Conservation (phyloP, 1,140 invertebrate genomes). For the Brevipalpus yothersi region DNA sequence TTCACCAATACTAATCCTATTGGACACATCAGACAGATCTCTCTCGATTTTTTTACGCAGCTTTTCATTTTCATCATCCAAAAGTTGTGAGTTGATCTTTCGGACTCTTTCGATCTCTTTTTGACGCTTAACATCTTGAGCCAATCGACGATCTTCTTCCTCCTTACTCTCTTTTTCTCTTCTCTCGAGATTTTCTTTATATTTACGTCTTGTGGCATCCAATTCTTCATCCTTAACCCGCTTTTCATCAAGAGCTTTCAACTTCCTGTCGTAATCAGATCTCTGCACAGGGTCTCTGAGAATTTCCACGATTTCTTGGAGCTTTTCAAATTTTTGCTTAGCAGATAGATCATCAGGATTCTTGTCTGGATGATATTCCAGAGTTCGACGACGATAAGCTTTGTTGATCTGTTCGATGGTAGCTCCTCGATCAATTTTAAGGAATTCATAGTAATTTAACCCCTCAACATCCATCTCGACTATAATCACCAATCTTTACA, state of each 20-base stretch:
- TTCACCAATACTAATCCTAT: not conserved
- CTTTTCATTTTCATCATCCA: not conserved
- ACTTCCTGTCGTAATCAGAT: slow-evolving; percentile 60
- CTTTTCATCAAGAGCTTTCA: slow-evolving; percentile 53
- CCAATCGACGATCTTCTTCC: slow-evolving; percentile 12
- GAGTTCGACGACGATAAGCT: slow-evolving; percentile 68
- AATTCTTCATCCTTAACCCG: slow-evolving; percentile 43
- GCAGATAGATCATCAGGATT: slow-evolving; percentile 78
- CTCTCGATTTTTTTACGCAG: not conserved
- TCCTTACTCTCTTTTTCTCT: slow-evolving; percentile 36
- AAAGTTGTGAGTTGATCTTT: not conserved
- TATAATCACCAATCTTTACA: not conserved
- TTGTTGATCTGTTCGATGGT: slow-evolving; percentile 41
- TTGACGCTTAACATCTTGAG: slow-evolving; percentile 19
- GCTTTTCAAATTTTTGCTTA: slow-evolving; percentile 51
- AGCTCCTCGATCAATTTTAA: not conserved
- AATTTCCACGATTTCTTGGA: slow-evolving; percentile 58
- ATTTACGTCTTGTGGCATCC: slow-evolving; percentile 56
- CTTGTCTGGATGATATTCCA: slow-evolving; percentile 81
- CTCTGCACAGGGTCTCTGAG: slow-evolving; percentile 49
- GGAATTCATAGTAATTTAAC: not conserved
- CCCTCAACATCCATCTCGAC: not conserved
- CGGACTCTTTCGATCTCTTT: slow-evolving; percentile 26
- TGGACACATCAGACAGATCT: not conserved
- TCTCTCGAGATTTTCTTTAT: slow-evolving; percentile 65